phyloP scores from a whole-genome alignment of 1,140 invertebrate genomes.

The Hestina assimilis region DNA sequence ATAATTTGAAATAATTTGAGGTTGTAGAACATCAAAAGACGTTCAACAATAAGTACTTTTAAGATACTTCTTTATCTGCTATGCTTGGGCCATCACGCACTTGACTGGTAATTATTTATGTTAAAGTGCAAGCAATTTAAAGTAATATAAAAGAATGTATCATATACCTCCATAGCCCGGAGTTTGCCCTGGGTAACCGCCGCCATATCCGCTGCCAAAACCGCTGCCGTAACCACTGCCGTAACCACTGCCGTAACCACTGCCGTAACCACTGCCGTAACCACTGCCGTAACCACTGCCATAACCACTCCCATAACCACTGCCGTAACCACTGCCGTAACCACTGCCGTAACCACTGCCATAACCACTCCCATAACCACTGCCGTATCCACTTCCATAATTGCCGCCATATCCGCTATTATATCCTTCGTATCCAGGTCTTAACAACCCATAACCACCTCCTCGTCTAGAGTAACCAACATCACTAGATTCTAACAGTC shows the following conservation, averaged over 20 bases:
- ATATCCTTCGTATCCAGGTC: conserved; percentile 48
- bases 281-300: conserved; percentile 24
- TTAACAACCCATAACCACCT: conserved; percentile 55
- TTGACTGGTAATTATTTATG: no score
- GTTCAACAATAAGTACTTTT: no score
- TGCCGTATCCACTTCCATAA: no score
- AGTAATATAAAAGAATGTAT: background rate
- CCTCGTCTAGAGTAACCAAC: conserved; percentile 3
- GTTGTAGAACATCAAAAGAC: no score
- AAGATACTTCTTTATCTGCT: no score
- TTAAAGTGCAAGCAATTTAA: no score
- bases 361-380: conserved; percentile 3
- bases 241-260: no score
- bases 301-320: conserved; percentile 21
- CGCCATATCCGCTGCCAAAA: conserved; percentile 5
- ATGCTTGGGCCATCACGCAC: no score
- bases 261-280: conserved; percentile 11
- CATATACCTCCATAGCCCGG: conserved; percentile 19
- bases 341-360: background rate
- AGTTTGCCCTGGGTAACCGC: conserved; percentile 16
- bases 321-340: conserved; percentile 7
- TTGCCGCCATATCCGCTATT: conserved; percentile 14
- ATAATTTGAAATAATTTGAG: no score
- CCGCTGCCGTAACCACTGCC: conserved; percentile 37
- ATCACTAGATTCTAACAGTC: conserved; percentile 6